These are phyloP conservation scores for Parascotia fuliginaria DNA, from an alignment of 2,888 invertebrate genomes.

Conservation along the genomic window DNA sequence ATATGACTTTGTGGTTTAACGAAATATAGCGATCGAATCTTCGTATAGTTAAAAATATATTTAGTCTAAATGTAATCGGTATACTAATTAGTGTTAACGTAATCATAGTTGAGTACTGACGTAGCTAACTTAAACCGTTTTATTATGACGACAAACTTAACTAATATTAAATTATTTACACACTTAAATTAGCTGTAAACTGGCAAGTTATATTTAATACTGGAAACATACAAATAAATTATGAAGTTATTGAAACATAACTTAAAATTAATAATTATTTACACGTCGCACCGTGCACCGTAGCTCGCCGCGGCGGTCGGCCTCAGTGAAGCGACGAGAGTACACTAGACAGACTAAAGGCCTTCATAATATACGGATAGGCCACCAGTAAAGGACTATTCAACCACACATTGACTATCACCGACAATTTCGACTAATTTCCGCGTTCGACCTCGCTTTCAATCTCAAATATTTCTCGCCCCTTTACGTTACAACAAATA, in stretches of 20 bases:
- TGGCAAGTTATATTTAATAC: slow-evolving; percentile 83
- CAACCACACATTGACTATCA: slow-evolving; percentile 50
- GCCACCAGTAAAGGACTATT: slow-evolving; percentile 45
- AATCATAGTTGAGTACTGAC: slow-evolving; percentile 43
- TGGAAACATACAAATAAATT: slow-evolving; percentile 73
- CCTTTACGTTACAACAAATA: slow-evolving; percentile 24
- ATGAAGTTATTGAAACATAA: slow-evolving; percentile 60
- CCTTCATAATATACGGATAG: slow-evolving; percentile 45
- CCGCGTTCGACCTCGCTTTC: slow-evolving; percentile 45
- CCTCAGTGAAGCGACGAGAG: too few species aligned
- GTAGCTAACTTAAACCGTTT: slow-evolving; percentile 43
- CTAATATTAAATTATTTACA: slow-evolving; percentile 62
- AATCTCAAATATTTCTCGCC: slow-evolving; percentile 40
- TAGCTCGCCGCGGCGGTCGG: too few species aligned
- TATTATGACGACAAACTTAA: slow-evolving; percentile 59
- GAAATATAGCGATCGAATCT: slow-evolving; percentile 42
- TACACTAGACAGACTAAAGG: slow-evolving; percentile 42
- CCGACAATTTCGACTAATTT: slow-evolving; percentile 42
- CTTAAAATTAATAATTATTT: slow-evolving; percentile 45
- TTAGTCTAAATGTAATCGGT: slow-evolving; percentile 39
- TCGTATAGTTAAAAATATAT: slow-evolving; percentile 39
- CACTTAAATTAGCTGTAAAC: slow-evolving; percentile 63
- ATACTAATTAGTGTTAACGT: slow-evolving; percentile 39
- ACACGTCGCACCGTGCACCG: slow-evolving; percentile 32
- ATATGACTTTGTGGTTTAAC: slow-evolving; percentile 60